These are phyloP conservation scores for Epinotia demarniana DNA, from an alignment of 2,888 invertebrate genomes.

Conservation along the genomic window DNA sequence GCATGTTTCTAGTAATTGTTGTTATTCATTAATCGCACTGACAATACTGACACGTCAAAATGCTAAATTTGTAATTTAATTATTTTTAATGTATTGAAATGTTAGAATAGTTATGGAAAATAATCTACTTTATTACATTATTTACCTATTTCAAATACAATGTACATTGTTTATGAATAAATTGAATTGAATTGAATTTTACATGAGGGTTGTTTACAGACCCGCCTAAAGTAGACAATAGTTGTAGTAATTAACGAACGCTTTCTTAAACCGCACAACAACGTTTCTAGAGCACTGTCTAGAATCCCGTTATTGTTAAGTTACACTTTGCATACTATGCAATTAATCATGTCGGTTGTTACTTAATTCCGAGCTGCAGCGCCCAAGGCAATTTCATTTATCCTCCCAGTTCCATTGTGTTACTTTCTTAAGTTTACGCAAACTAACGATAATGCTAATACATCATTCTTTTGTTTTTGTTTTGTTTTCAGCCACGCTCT, in stretches of 20 bases:
- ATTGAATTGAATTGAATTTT: too few relatives aligned
- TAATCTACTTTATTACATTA: too few relatives aligned
- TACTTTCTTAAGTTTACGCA: constrained; percentile 45
- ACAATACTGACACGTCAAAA: too few relatives aligned
- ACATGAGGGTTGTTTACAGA: too few relatives aligned
- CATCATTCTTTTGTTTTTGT: constrained; percentile 44
- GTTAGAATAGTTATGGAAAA: too few relatives aligned
- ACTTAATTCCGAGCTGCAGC: constrained; percentile 57
- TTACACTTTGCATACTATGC: constrained; percentile 59
- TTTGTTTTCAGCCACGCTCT: constrained; percentile 10
- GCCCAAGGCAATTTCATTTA: constrained; percentile 67
- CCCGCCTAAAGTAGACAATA: background rate
- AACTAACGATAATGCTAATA: constrained; percentile 43
- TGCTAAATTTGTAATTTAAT: too few relatives aligned
- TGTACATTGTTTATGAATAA: too few relatives aligned
- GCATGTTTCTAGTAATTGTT: too few relatives aligned
- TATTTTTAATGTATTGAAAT: too few relatives aligned
- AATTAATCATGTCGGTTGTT: constrained; percentile 68
- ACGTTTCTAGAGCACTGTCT: constrained; percentile 21
- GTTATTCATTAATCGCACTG: too few relatives aligned
- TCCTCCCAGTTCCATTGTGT: constrained; percentile 59
- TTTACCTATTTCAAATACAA: too few relatives aligned
- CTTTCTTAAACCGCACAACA: background rate
- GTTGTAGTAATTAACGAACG: background rate
- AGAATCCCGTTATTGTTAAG: constrained; percentile 12